These are phyloP conservation scores for Volucella inanis DNA, from an alignment of 2,888 invertebrate species.

Conservation along the genomic window DNA sequence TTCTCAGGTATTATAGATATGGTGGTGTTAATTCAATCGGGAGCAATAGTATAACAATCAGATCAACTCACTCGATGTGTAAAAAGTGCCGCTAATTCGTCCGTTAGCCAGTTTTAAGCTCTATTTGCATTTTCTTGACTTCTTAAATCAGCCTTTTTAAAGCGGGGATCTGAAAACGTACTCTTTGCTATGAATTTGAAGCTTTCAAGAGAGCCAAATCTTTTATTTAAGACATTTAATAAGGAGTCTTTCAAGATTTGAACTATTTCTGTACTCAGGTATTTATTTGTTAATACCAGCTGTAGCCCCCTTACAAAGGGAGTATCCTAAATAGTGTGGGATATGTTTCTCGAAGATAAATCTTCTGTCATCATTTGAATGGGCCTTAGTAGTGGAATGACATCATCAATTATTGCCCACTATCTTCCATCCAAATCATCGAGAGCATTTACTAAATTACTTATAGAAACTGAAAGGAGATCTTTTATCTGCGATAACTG, in stretches of 20 bases:
- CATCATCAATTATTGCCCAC: constrained; percentile 21
- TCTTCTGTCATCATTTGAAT: constrained; percentile 5
- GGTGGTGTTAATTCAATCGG: constrained; percentile 8
- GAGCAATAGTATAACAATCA: constrained; percentile 15
- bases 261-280: neutral
- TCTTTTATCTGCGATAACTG: constrained; percentile 3
- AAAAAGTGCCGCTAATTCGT: constrained; percentile 15
- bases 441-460: constrained; percentile 15
- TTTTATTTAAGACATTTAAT: constrained; percentile 21
- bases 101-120: constrained; percentile 19
- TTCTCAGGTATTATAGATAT: constrained; percentile 3
- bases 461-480: constrained; percentile 11
- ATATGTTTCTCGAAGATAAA: constrained; percentile 21
- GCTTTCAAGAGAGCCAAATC: constrained; percentile 9
- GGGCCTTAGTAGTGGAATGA: constrained; percentile 1
- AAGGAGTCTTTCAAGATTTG: constrained; percentile 8
- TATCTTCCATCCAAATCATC: constrained; percentile 8
- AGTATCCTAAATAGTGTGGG: constrained; percentile 24
- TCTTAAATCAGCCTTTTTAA: constrained; percentile 16
- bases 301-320: constrained; percentile 3
- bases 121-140: constrained; percentile 11
- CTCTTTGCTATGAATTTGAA: constrained; percentile 7
- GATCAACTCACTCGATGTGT: neutral
- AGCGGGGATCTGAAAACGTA: constrained; percentile 5
- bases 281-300: constrained; percentile 7